A percentile compares a stretch with the other conserved stretches of the same genome.
Evolutionary conservation across 2,797 vertebrate species (phyloP).

Genomic region (Thripadectes ignobilis): DNA sequence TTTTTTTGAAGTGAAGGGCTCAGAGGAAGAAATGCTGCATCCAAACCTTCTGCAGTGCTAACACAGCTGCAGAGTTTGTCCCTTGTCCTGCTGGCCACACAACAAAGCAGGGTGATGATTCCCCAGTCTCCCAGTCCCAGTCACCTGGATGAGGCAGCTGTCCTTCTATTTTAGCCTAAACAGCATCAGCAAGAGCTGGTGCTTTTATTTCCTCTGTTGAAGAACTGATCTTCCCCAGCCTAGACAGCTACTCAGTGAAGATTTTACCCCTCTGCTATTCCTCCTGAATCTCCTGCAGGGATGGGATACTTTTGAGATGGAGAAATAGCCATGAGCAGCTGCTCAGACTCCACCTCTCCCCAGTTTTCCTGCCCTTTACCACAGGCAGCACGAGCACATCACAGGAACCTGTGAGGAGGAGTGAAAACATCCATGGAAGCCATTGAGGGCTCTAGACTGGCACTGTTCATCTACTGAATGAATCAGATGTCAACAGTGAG

Average conservation of each 20-base stretch:
- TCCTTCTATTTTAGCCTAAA: neutral
- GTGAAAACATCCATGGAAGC: neutral
- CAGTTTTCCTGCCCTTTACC: neutral
- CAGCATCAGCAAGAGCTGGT: neutral
- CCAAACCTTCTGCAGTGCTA: neutral
- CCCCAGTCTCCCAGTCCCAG: neutral
- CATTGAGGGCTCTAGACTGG: neutral
- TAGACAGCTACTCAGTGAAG: neutral
- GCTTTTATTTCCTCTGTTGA: neutral
- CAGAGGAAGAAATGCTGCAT: neutral
- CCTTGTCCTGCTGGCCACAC: neutral
- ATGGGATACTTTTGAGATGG: neutral
- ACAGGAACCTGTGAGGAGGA: neutral
- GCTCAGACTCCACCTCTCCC: neutral
- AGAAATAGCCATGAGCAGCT: neutral
- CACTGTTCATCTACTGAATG: neutral
- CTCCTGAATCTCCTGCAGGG: neutral
- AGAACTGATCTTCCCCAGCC: neutral
- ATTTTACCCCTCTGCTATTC: neutral
- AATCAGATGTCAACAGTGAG: slow-evolving; percentile 4
- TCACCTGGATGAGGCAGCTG: neutral
- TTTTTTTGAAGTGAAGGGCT: neutral
- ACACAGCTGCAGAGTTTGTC: neutral
- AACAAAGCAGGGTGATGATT: neutral
- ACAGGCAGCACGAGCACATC: neutral